A percentile compares a stretch with the other conserved stretches of the same genome.
phyloP scores from a whole-genome alignment of 2,797 vertebrate species.

The Phataginus tetradactyla region DNA sequence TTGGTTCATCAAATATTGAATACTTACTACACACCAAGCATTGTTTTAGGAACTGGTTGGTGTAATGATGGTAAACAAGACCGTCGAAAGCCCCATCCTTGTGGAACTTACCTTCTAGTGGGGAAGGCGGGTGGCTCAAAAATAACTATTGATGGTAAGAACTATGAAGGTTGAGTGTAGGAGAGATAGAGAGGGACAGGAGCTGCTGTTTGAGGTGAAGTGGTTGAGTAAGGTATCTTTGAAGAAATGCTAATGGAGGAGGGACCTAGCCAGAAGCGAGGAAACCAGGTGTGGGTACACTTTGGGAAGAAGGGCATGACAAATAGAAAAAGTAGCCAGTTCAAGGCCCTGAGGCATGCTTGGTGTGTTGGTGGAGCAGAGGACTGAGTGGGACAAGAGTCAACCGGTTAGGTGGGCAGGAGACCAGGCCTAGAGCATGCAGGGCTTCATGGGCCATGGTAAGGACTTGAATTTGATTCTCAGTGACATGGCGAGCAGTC shows the following conservation, averaged over 20 bases:
- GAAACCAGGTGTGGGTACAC: background rate
- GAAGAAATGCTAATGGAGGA: background rate
- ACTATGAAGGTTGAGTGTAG: too few species aligned
- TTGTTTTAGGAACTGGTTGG: background rate
- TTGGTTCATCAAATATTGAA: background rate
- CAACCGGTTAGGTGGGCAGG: background rate
- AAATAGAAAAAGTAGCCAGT: background rate
- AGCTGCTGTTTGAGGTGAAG: background rate
- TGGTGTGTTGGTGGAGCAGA: background rate
- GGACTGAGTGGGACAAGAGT: background rate
- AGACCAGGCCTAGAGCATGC: background rate
- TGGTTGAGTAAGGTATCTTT: background rate
- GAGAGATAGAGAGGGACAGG: background rate
- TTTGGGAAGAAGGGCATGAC: background rate
- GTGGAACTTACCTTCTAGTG: background rate
- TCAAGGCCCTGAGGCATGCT: background rate
- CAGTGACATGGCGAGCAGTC: background rate
- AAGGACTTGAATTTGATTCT: background rate
- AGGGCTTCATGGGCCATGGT: rapidly evolving
- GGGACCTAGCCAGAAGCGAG: background rate
- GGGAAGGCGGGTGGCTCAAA: background rate
- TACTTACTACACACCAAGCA: background rate
- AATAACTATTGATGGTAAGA: background rate
- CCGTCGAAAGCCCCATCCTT: background rate
- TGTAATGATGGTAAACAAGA: background rate